phyloP scores from a whole-genome alignment of 2,797 vertebrate genomes.

The Siniperca obscura region DNA sequence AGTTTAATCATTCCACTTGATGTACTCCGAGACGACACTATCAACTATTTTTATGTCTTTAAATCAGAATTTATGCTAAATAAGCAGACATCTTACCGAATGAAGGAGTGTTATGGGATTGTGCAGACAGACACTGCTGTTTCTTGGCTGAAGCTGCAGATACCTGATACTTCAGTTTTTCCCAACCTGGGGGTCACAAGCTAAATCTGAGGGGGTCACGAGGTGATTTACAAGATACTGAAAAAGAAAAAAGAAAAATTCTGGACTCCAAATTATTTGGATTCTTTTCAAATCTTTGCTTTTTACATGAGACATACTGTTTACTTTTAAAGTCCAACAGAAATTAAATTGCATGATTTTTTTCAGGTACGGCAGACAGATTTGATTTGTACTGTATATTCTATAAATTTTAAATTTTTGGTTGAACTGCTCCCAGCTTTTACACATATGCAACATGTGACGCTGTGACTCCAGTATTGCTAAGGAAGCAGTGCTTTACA shows the following conservation, averaged over 20 bases:
- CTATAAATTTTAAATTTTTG: too few species aligned
- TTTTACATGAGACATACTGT: background rate
- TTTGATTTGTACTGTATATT: background rate
- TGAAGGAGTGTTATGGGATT: background rate
- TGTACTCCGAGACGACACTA: background rate
- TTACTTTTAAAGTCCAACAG: background rate
- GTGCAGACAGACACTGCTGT: background rate
- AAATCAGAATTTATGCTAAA: slow-evolving; percentile 23
- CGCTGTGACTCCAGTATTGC: too few species aligned
- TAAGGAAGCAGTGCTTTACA: background rate
- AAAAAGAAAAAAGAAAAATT: background rate
- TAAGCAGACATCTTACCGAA: background rate
- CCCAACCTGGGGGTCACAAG: background rate
- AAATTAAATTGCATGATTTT: background rate
- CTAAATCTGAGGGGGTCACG: background rate
- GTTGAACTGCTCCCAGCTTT: background rate
- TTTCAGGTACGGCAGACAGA: background rate
- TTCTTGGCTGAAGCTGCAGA: background rate
- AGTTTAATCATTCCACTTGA: slow-evolving; percentile 36
- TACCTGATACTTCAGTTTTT: background rate
- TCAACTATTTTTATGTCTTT: slow-evolving; percentile 22
- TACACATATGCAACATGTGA: background rate
- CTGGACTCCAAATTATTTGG: too few species aligned
- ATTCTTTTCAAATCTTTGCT: background rate
- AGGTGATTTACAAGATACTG: background rate